These are phyloP conservation scores for Hippocampus comes DNA, from an alignment of 2,113 vertebrate genomes.

Conservation along the genomic window DNA sequence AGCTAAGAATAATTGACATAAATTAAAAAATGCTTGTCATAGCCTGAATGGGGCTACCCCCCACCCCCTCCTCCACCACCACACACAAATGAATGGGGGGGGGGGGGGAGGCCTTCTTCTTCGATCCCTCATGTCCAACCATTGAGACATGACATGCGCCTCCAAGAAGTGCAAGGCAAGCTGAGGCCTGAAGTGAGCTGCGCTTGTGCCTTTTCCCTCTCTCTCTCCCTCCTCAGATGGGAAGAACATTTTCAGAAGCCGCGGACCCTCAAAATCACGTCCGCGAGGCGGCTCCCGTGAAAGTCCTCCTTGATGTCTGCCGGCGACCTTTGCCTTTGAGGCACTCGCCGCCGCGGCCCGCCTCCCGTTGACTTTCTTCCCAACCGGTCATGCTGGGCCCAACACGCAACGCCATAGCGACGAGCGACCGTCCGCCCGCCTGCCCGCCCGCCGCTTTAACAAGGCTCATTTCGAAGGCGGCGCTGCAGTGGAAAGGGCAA, in stretches of 20 bases:
- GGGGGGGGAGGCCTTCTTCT: too few species aligned
- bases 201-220: too few species aligned
- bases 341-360: neutral
- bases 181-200: too few species aligned
- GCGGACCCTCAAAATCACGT: too few species aligned
- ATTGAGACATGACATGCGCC: too few species aligned
- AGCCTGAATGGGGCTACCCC: constrained; percentile 43
- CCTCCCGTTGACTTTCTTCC: neutral
- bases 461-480: constrained; percentile 21
- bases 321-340: neutral
- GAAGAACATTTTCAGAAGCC: too few species aligned
- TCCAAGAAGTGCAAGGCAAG: too few species aligned
- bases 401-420: constrained; percentile 21
- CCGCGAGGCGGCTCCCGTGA: neutral
- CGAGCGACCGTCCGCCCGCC: too few species aligned
- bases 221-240: too few species aligned
- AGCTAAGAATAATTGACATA: constrained; percentile 26
- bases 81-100: too few species aligned
- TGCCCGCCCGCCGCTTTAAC: constrained; percentile 16
- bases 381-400: neutral
- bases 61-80: neutral
- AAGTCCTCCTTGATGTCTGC: neutral
- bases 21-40: constrained; percentile 61
- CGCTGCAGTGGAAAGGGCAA: constrained; percentile 19
- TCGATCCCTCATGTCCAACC: too few species aligned